Percentiles rank a stretch among this genome's conserved stretches.
Evolutionary conservation across 2,888 invertebrate species (phyloP).

Genomic region (Pogonocherus hispidulus): DNA sequence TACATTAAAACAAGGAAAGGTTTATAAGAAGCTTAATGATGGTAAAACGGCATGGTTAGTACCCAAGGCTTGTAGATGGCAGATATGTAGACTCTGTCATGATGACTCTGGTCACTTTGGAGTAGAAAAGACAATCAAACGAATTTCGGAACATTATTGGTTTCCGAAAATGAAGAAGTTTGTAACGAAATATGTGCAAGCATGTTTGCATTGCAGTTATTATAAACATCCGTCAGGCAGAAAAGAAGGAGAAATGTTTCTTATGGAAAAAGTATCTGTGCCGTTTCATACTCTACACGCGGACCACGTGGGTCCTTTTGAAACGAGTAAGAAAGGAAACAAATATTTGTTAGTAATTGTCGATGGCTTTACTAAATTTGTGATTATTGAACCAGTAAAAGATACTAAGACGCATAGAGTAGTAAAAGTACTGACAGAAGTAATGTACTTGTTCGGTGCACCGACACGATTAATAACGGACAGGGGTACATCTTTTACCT

Average conservation of each 20-base stretch:
- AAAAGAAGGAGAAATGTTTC: constrained; percentile 30
- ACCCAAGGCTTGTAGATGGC: constrained; percentile 43
- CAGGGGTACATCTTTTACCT: constrained; percentile 44
- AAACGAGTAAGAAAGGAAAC: constrained; percentile 47
- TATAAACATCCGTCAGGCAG: constrained; percentile 41
- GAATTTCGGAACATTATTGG: constrained; percentile 46
- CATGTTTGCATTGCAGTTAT: constrained; percentile 57
- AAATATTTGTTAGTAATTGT: constrained; percentile 51
- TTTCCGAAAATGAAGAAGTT: constrained; percentile 51
- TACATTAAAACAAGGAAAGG: constrained; percentile 37
- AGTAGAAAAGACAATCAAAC: constrained; percentile 43
- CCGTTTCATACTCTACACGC: constrained; percentile 38
- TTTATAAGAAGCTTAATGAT: constrained; percentile 41
- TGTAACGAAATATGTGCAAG: constrained; percentile 55
- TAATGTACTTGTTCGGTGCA: constrained; percentile 50
- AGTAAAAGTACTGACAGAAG: constrained; percentile 2
- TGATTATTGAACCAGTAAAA: constrained; percentile 46
- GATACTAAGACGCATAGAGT: background rate
- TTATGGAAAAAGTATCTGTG: constrained; percentile 31
- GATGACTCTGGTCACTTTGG: constrained; percentile 47
- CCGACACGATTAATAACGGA: constrained; percentile 39
- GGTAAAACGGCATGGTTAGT: constrained; percentile 43
- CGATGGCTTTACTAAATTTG: constrained; percentile 55
- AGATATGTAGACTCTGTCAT: constrained; percentile 48
- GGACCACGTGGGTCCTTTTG: constrained; percentile 57